Evolutionary conservation across 2,797 vertebrate genomes (phyloP), one percentile per base, ranked within the genome.

Genomic region (Telmatherina bonti): DNA sequence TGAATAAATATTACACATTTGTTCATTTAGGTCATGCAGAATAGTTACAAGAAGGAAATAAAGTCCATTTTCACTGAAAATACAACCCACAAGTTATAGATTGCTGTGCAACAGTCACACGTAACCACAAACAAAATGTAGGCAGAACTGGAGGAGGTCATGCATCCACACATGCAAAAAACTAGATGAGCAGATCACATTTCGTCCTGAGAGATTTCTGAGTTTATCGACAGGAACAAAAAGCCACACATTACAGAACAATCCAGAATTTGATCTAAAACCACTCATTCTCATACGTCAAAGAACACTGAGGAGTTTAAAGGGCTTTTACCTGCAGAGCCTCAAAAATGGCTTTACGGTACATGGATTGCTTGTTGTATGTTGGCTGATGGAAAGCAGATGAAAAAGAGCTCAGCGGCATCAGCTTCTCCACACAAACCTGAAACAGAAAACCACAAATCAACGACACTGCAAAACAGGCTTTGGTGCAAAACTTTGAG

Each of bases 371-470:
- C 84, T 98, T 99, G 87, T 95, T 95, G 88, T 96, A 99, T 0
- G 96, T 96, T 60, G 96, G 91, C 76, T 95, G 93, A 88, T 97
- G 97, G 93, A 97, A 99, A 90, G 96, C 95, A 65, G 96, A 94
- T 60, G 93, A 94, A 67, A 99, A 98, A 0, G 94, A 93, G 69
- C 95, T 93, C 76, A 99, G 83, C 16, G 93, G 93, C 87, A 96
- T 95, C 77, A 99, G 93, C 74, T 98, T 99, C 90, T 99, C 97
- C 67, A 97, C 96, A 74, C 96, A 96, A 26, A 99, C 95, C 97
- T 99, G 64, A 67, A 79, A 47, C 59, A 55, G 2, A 68, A 26
- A 56, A 10, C 5, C 18, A 43, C 20, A 27, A 63, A 63, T 35
- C 22, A 57, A 30, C 36, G 12, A 8, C 47, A 15, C 49, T 29